phyloP scores from a whole-genome alignment of 2,797 vertebrate genomes.

The Staurois parvus region DNA sequence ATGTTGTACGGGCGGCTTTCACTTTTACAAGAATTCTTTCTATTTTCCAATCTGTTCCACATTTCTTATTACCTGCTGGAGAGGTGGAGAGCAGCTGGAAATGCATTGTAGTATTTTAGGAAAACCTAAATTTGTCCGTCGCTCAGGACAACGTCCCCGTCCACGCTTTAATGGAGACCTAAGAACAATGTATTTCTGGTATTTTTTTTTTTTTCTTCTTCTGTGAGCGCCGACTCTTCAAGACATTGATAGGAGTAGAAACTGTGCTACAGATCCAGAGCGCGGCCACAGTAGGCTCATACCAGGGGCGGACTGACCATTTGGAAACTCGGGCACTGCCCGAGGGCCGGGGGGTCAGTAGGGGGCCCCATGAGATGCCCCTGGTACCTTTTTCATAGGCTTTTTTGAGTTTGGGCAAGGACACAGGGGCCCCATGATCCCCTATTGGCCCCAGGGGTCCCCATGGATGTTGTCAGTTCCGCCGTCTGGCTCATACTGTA shows the following conservation, averaged over 20 bases:
- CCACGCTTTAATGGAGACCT: constrained; percentile 18
- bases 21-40: constrained; percentile 44
- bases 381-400: too few species aligned
- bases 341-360: too few species aligned
- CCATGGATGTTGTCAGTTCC: too few species aligned
- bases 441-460: too few species aligned
- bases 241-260: too few species aligned
- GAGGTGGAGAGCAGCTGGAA: constrained; percentile 7
- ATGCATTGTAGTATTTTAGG: constrained; percentile 38
- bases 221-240: neutral
- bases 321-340: too few species aligned
- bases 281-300: too few species aligned
- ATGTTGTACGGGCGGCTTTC: constrained; percentile 41
- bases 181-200: neutral
- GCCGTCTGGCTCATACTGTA: too few species aligned
- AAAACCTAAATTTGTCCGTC: constrained; percentile 30
- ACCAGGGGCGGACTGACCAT: too few species aligned
- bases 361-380: too few species aligned
- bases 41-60: constrained; percentile 36
- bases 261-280: neutral
- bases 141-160: constrained; percentile 10
- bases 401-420: too few species aligned
- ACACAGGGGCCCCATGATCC: too few species aligned
- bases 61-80: constrained; percentile 30
- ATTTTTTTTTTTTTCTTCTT: neutral